Evolutionary conservation across 2,888 invertebrate species (phyloP), one percentile per base, ranked within the genome.

Genomic region (Ophion obscuratus): DNA sequence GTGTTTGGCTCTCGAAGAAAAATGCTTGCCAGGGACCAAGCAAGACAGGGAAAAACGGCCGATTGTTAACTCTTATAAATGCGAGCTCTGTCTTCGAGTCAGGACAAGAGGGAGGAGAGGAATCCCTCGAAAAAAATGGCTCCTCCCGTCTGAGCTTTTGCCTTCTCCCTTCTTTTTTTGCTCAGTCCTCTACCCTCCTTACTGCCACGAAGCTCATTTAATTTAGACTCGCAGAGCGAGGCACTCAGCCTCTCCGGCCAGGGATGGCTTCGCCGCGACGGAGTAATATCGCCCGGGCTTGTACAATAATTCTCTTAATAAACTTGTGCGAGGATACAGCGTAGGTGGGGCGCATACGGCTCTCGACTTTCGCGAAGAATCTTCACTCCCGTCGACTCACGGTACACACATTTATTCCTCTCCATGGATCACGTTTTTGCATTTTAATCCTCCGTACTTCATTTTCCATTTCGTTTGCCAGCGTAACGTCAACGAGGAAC

Each of bases 251-350:
- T 77, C 40, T 61, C 31, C 20, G 81, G 67, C 31, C 47, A 47
- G 57, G 67, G 61, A 47, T 68, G 47, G 47, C 74, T 81, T 68
- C 17, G 67, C 20, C 47, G 57, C 40, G 40, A 75, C 47, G 68
- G 67, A 75, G 74, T 81, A 68, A 67, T 61, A 75, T 64, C 61
- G 61, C 61, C 47, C 40, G 71, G 77, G 36, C 64, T 47, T 47
- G n/a, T 57, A 36, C 76, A 68, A 77, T 73, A 77, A 77, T 83
- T 83, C 57, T 73, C 71, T 71, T 73, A 27, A 83, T 71, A 83
- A 83, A 83, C 71, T 66, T 61, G 20, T 44, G 57, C 40, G 40
- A 27, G 64, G 27, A 70, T 77, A 31, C 44, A 24, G 40, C 20
- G 9, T 31, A 76, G 11, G 62, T 20, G 61, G 17, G 31, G 64